phyloP scores from a whole-genome alignment of 2,113 vertebrate genomes.

The Psephotus haematonotus region DNA sequence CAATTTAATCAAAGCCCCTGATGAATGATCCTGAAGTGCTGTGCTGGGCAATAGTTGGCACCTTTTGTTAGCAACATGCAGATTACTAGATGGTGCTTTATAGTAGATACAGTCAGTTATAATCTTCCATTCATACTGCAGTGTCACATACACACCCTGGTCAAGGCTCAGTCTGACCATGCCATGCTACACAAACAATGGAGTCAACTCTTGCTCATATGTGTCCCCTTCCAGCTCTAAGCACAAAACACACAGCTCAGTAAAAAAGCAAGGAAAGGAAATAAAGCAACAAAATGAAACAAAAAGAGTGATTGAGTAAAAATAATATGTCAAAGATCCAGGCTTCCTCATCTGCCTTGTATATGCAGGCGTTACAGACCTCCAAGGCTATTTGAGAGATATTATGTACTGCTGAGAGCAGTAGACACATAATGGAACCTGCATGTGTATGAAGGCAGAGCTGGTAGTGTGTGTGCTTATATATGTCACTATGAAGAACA shows the following conservation, averaged over 20 bases:
- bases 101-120: not conserved
- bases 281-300: not conserved
- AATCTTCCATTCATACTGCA: not conserved
- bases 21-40: not conserved
- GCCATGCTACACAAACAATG: not conserved
- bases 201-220: not conserved
- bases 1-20: not conserved
- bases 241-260: not conserved
- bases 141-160: not conserved
- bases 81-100: not conserved
- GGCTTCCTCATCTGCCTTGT: not conserved
- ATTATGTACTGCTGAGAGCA: not conserved
- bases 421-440: not conserved
- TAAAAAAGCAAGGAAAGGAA: not conserved
- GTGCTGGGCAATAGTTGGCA: not conserved
- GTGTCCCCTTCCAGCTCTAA: not conserved
- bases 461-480: no score
- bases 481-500: not conserved
- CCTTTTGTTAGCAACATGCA: not conserved
- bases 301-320: not conserved
- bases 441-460: not conserved
- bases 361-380: rapidly evolving
- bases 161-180: not conserved
- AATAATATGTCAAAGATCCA: not conserved
- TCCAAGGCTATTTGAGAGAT: not conserved